These are phyloP conservation scores for Drymonia ruficornis DNA, from an alignment of 2,888 invertebrate genomes.

Conservation along the genomic window DNA sequence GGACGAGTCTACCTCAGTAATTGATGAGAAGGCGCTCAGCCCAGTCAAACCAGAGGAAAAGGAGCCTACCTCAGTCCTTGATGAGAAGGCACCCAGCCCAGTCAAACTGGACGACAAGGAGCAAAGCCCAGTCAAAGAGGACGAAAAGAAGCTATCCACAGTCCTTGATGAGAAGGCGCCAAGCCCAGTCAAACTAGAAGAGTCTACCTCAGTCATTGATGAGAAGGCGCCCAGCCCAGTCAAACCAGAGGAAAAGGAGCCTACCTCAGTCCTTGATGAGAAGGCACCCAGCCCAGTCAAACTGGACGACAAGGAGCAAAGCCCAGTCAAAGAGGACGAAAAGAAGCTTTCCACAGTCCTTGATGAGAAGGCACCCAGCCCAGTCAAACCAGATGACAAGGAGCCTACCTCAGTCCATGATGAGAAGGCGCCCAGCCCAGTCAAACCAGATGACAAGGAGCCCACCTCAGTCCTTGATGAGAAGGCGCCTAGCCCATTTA, in stretches of 20 bases:
- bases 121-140: neutral
- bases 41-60: too few relatives aligned
- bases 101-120: neutral
- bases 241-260: conserved; percentile 1
- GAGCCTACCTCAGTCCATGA: neutral
- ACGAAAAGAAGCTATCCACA: conserved; percentile 8
- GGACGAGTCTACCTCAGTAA: too few relatives aligned
- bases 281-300: too few relatives aligned
- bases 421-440: conserved; percentile 15
- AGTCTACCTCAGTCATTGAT: too few relatives aligned
- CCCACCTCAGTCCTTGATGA: conserved; percentile 6
- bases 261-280: too few relatives aligned
- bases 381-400: too few relatives aligned
- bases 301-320: too few relatives aligned
- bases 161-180: conserved; percentile 7
- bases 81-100: neutral
- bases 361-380: too few relatives aligned
- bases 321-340: conserved; percentile 1
- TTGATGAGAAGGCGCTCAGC: too few relatives aligned
- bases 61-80: conserved; percentile 8
- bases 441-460: conserved; percentile 4
- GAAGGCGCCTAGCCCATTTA: conserved; percentile 9
- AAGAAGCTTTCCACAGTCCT: too few relatives aligned
- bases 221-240: conserved; percentile 10
- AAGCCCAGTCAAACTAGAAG: conserved; percentile 8